Evolutionary conservation across 1,140 invertebrate species (phyloP), one percentile per base, ranked within the genome.

Genomic region (Physella acuta): DNA sequence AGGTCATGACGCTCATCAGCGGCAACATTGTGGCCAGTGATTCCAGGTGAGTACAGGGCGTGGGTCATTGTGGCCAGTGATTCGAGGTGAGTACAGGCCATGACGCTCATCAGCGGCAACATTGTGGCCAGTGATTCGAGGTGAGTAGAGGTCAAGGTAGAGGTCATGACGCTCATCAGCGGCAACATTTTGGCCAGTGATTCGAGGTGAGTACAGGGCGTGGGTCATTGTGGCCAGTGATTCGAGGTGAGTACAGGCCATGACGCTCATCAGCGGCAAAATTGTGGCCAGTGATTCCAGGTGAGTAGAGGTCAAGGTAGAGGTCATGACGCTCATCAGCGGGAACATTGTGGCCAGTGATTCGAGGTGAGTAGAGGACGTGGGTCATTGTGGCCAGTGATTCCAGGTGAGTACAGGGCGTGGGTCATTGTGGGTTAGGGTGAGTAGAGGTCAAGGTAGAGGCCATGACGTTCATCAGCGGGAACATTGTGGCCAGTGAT

Each of bases 71-170:
- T n/a, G n/a, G n/a, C n/a, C n/a, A n/a, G n/a, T n/a, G n/a, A n/a
- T n/a, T n/a, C n/a, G n/a, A n/a, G n/a, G n/a, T n/a, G n/a, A n/a
- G n/a, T n/a, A n/a, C n/a, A 82, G 68, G 79, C 79, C 1, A 80
- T 82, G 79, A 81, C 79, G 0, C 70, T 81, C n/a, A 76, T 82
- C 33, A 81, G 78, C 36, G 79, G 79, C 24, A 76, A 82, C 59
- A 79, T 81, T 24, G 75, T 82, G 5, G 78, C 79, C 14, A 77
- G 77, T 63, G 80, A 82, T 28, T 79, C 80, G 24, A 79, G 80
- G 80, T 82, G 68, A 30, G 68, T 68, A 16, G 8, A 44, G 39
- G n/a, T n/a, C n/a, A n/a, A n/a, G n/a, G n/a, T n/a, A n/a, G 80
- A 82, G 68, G 79, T 78, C 1, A 80, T 82, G 79, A 80, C 79